phyloP scores from a whole-genome alignment of 2,797 vertebrate species.

The Cynodonichthys magdalenae region DNA sequence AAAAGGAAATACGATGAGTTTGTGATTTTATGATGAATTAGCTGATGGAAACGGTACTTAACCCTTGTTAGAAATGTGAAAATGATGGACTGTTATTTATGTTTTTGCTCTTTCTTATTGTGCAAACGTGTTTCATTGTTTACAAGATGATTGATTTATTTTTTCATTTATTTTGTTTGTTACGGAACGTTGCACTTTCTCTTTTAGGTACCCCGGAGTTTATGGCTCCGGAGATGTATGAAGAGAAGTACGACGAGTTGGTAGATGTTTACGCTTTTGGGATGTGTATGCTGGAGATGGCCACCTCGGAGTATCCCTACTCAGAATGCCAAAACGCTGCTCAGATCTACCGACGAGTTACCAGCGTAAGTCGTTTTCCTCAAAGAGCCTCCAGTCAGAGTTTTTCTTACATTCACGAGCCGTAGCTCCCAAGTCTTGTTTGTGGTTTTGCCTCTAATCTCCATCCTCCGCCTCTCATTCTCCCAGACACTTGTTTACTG shows the following conservation, averaged over 20 bases:
- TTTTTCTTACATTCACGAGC: conserved; percentile 76
- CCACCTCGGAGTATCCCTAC: conserved; percentile 98
- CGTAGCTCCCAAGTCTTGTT: not conserved
- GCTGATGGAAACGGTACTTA: not conserved
- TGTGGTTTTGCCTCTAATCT: conserved; percentile 14
- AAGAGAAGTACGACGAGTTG: conserved; percentile 98
- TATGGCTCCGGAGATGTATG: conserved; percentile 99
- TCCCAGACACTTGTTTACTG: conserved; percentile 52
- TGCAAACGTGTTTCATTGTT: no score
- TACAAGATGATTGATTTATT: no score
- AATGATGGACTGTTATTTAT: not conserved
- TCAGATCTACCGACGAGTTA: conserved; percentile 98
- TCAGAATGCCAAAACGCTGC: conserved; percentile 98
- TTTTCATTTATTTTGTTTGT: no score
- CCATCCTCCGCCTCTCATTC: conserved; percentile 11
- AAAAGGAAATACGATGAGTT: not conserved
- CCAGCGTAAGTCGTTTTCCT: conserved; percentile 84
- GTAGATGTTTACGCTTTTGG: conserved; percentile 99
- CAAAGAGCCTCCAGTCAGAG: conserved; percentile 78
- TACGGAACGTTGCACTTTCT: not conserved
- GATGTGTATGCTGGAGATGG: conserved; percentile 99
- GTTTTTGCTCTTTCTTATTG: no score
- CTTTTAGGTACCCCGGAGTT: conserved; percentile 87
- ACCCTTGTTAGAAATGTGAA: not conserved
- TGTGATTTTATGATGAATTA: not conserved